These are phyloP conservation scores for Anomalospiza imberbis DNA, from an alignment of 2,797 vertebrate species.

Conservation along the genomic window DNA sequence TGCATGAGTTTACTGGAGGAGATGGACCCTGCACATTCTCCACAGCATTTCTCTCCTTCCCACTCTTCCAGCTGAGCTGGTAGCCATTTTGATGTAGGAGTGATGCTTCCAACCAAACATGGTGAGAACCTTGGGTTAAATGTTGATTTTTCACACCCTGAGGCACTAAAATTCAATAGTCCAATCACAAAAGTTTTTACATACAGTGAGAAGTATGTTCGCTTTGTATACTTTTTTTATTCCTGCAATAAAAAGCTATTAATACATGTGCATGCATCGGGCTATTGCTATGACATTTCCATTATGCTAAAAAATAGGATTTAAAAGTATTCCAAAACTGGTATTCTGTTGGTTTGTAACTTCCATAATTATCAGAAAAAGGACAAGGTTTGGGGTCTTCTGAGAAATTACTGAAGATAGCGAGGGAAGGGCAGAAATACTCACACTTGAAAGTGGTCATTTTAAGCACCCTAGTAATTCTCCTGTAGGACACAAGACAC, in stretches of 20 bases:
- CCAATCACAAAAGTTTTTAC: background rate
- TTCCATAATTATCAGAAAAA: background rate
- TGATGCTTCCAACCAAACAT: background rate
- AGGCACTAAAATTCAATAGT: background rate
- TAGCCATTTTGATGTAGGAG: background rate
- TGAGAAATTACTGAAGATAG: background rate
- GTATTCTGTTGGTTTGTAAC: background rate
- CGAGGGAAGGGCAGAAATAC: background rate
- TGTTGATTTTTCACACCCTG: background rate
- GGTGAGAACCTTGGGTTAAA: background rate
- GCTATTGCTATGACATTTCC: background rate
- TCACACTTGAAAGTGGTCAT: background rate
- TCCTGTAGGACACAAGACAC: background rate
- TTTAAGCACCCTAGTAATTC: background rate
- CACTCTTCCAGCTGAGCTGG: background rate
- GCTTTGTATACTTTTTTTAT: background rate
- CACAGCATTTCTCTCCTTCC: background rate
- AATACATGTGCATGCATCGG: background rate
- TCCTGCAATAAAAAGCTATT: background rate
- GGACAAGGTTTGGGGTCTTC: background rate
- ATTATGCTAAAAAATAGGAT: background rate
- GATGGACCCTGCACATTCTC: rapidly evolving
- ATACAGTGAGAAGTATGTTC: background rate
- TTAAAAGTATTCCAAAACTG: background rate
- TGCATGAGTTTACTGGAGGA: background rate